Evolutionary conservation across 2,797 vertebrate genomes (phyloP).

Genomic region (Ceyx erithaca): DNA sequence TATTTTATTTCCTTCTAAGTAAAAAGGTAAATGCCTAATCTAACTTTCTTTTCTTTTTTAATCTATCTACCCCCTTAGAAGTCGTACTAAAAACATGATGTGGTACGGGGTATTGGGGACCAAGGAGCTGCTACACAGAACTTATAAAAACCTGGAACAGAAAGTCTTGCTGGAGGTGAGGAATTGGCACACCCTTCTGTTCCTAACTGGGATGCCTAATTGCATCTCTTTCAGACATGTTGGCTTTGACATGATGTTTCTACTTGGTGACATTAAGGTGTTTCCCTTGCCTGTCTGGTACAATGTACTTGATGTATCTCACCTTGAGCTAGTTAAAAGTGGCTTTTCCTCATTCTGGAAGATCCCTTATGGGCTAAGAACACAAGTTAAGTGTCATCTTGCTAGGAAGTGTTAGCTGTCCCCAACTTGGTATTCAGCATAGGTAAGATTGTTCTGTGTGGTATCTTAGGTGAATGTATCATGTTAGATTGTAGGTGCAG

Average conservation of each 20-base stretch:
- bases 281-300: background rate
- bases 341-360: background rate
- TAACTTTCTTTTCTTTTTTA: background rate
- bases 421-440: background rate
- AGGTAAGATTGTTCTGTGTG: background rate
- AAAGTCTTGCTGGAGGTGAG: slow-evolving; percentile 93
- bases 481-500: background rate
- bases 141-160: slow-evolving; percentile 96
- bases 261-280: background rate
- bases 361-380: background rate
- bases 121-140: slow-evolving; percentile 94
- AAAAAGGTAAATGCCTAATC: background rate
- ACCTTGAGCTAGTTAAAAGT: background rate
- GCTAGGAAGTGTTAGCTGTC: background rate
- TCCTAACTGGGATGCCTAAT: background rate
- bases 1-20: background rate
- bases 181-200: background rate
- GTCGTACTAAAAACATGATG: slow-evolving; percentile 98
- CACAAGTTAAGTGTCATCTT: background rate
- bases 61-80: slow-evolving; percentile 73
- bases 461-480: background rate
- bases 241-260: background rate
- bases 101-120: slow-evolving; percentile 97
- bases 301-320: background rate
- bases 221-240: background rate